phyloP scores from a whole-genome alignment of 2,888 invertebrate genomes.

The Eupithecia tripunctaria region DNA sequence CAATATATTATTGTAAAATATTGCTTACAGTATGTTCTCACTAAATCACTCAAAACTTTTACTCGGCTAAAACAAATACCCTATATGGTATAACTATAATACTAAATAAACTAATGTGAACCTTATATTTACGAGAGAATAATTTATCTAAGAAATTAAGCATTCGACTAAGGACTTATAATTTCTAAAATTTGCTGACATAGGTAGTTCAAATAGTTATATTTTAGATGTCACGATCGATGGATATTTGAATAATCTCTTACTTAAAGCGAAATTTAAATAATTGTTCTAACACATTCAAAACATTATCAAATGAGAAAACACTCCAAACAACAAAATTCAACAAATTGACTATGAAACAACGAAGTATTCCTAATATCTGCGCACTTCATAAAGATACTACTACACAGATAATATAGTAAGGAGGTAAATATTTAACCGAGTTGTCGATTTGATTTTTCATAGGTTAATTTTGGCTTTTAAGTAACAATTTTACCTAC shows the following conservation, averaged over 20 bases:
- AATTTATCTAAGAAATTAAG: not conserved
- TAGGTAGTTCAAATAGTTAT: not conserved
- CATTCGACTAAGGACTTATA: not conserved
- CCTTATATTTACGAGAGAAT: slow-evolving; percentile 43
- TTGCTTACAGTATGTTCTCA: slow-evolving; percentile 38
- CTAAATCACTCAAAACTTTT: slow-evolving; percentile 32
- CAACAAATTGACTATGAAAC: not conserved
- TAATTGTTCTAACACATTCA: not conserved
- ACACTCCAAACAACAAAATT: not conserved
- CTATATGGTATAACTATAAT: slow-evolving; percentile 48
- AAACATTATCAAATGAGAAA: slow-evolving; percentile 1
- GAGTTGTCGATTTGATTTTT: not conserved
- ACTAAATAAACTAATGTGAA: slow-evolving; percentile 58
- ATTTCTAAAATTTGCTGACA: not conserved
- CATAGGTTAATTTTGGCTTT: not conserved
- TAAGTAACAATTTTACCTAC: not conserved
- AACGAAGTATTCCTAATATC: not conserved
- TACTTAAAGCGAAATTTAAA: not conserved
- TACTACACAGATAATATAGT: not conserved
- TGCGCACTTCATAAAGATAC: not conserved
- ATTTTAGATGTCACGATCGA: not conserved
- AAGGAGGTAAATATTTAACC: not conserved
- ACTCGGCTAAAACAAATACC: slow-evolving; percentile 29
- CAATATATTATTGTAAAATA: slow-evolving; percentile 35
- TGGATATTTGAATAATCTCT: not conserved